Conservation (phyloP, 2,888 invertebrate species). For the Drosophila meridionalis region DNA sequence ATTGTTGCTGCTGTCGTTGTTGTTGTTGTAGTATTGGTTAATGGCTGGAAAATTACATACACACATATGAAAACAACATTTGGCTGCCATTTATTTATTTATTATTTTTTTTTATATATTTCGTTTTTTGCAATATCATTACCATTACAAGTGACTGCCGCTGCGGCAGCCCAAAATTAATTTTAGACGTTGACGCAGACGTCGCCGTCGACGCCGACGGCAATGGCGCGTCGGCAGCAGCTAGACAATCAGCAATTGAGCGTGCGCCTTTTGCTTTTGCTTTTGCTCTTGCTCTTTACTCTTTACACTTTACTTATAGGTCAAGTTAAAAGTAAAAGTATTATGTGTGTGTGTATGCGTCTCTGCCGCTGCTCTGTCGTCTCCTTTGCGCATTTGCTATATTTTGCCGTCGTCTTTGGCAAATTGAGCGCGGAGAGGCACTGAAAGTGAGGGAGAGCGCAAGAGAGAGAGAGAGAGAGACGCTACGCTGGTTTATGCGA, state of each 20-base stretch:
- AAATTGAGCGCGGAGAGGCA: conserved; percentile 16
- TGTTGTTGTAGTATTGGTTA: conserved; percentile 57
- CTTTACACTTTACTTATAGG: conserved; percentile 70
- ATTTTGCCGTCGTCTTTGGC: conserved; percentile 12
- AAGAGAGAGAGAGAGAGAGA: background rate
- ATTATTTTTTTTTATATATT: conserved; percentile 8
- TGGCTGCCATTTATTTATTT: conserved; percentile 29
- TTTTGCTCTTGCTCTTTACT: conserved; percentile 44
- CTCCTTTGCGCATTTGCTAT: conserved; percentile 29
- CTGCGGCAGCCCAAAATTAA: conserved; percentile 34
- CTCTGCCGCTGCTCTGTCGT: conserved; percentile 24
- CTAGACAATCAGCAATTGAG: conserved; percentile 44
- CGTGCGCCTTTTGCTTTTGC: conserved; percentile 53
- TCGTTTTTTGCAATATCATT: conserved; percentile 57
- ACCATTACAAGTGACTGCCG: conserved; percentile 45
- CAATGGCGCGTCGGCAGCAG: background rate
- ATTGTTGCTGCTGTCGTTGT: conserved; percentile 22
- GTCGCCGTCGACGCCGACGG: conserved; percentile 7
- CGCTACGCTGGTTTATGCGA: conserved; percentile 27
- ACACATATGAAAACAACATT: conserved; percentile 42
- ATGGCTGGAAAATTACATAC: conserved; percentile 72
- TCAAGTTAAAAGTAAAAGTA: conserved; percentile 80
- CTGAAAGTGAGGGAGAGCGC: background rate
- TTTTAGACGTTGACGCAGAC: conserved; percentile 19
- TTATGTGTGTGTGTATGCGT: conserved; percentile 13